A percentile compares a stretch with the other conserved stretches of the same genome.
Conservation (phyloP, 2,797 vertebrate genomes). For the Clarias pachynema region DNA sequence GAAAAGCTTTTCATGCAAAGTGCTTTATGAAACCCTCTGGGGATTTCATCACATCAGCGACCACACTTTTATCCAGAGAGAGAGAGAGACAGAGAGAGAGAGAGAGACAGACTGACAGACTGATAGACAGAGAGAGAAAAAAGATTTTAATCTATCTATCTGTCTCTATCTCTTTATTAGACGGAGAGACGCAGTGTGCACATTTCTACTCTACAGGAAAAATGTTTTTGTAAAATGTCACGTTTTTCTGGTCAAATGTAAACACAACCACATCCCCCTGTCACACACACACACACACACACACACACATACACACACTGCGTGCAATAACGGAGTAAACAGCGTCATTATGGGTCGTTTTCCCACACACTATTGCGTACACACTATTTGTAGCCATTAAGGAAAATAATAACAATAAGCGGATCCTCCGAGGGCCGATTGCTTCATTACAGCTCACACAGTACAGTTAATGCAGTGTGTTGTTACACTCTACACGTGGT, state of each 20-base stretch:
- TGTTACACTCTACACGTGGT: neutral
- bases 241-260: neutral
- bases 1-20: too few species aligned
- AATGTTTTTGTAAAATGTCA: neutral
- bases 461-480: neutral
- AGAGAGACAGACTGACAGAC: too few species aligned
- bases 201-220: neutral
- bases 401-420: neutral
- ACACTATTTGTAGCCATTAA: neutral
- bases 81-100: neutral
- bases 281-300: constrained; percentile 27
- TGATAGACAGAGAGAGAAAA: neutral
- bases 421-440: neutral
- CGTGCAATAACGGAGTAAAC: neutral
- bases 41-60: neutral
- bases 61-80: neutral
- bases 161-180: neutral
- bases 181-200: neutral
- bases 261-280: neutral
- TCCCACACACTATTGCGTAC: neutral
- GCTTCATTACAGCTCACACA: neutral
- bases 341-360: neutral
- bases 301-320: constrained; percentile 19
- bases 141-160: neutral
- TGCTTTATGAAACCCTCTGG: too few species aligned